These are phyloP conservation scores for Drosophila parabipectinata DNA, from an alignment of 1,140 invertebrate species.

Conservation along the genomic window DNA sequence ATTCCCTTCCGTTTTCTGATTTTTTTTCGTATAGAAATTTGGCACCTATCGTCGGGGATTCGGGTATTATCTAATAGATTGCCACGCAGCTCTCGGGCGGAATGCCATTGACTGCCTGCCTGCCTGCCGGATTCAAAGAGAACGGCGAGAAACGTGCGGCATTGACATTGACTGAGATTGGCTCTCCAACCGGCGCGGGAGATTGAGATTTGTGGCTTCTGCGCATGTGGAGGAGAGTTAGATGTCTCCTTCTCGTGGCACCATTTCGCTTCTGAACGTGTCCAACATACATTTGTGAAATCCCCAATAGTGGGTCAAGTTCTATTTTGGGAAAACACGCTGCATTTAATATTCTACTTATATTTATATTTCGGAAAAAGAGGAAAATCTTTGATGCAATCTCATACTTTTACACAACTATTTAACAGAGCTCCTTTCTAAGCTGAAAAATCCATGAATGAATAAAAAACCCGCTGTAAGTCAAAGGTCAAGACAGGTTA, in stretches of 20 bases:
- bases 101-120: constrained; percentile 61
- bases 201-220: constrained; percentile 8
- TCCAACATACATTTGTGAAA: constrained; percentile 5
- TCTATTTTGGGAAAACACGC: constrained; percentile 49
- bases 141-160: background rate
- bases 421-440: no score
- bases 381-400: background rate
- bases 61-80: constrained; percentile 55
- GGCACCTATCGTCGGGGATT: constrained; percentile 27
- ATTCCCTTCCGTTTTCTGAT: constrained; percentile 21
- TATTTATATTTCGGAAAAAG: background rate
- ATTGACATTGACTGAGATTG: constrained; percentile 40
- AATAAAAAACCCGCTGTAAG: constrained; percentile 1
- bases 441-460: background rate
- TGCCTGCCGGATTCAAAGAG: constrained; percentile 9
- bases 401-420: no score
- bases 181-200: constrained; percentile 2
- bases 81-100: constrained; percentile 17
- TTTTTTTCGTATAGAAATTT: constrained; percentile 46
- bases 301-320: constrained; percentile 51
- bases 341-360: constrained; percentile 20
- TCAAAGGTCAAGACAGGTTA: constrained; percentile 37
- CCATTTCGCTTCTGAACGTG: constrained; percentile 19
- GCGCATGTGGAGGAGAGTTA: constrained; percentile 28
- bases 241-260: constrained; percentile 6